Percentiles rank a stretch among this genome's conserved stretches.
Conservation (phyloP, 2,888 invertebrate species). For the Clitarchus hookeri region DNA sequence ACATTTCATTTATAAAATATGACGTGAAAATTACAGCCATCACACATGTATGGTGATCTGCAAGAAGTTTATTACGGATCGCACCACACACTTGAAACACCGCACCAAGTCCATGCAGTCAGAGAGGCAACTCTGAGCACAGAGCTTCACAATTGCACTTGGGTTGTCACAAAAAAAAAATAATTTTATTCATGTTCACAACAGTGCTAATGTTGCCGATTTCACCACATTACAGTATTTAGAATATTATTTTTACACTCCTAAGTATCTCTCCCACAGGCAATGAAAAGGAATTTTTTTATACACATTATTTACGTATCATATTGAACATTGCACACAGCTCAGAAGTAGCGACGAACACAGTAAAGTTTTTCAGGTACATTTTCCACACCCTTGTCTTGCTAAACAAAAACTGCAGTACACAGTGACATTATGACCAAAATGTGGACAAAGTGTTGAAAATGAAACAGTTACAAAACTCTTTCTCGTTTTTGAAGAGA, state of each 20-base stretch:
- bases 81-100: neutral
- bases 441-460: neutral
- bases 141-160: constrained; percentile 37
- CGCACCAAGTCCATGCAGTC: constrained; percentile 24
- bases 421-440: neutral
- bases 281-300: neutral
- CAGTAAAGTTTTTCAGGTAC: neutral
- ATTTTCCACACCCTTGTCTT: neutral
- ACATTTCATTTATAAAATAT: constrained; percentile 34
- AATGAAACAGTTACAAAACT: neutral
- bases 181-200: neutral
- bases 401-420: neutral
- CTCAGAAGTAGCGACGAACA: neutral
- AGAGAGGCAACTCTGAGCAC: constrained; percentile 16
- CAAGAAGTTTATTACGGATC: neutral
- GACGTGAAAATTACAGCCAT: constrained; percentile 32
- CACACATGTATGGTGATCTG: constrained; percentile 16
- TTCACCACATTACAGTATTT: constrained; percentile 20
- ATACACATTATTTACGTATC: constrained; percentile 5
- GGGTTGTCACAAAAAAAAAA: constrained; percentile 26
- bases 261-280: neutral
- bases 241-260: constrained; percentile 30
- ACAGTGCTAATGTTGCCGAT: constrained; percentile 21
- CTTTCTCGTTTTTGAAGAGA: neutral
- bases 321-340: neutral